phyloP scores from a whole-genome alignment of 2,797 vertebrate genomes.

The Nyctibius grandis region DNA sequence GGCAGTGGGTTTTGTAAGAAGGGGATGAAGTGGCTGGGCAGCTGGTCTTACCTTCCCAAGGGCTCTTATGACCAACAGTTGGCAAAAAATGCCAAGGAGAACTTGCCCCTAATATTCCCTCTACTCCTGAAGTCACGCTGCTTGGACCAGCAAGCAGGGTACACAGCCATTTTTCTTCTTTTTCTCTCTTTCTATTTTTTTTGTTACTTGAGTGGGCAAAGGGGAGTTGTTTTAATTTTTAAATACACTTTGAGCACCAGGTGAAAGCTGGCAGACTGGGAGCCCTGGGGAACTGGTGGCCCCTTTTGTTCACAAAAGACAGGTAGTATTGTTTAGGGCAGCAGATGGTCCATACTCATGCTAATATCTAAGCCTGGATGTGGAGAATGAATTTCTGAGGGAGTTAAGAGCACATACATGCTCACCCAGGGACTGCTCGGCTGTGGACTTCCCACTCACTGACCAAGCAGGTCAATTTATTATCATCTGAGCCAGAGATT shows the following conservation, averaged over 20 bases:
- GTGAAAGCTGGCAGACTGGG: background rate
- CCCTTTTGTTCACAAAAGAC: background rate
- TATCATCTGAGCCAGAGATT: background rate
- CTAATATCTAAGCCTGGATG: background rate
- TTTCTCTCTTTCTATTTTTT: too few relatives aligned
- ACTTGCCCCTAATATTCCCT: background rate
- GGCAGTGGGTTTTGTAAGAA: background rate
- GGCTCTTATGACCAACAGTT: background rate
- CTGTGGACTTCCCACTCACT: background rate
- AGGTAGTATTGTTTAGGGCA: background rate
- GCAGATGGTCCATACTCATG: background rate
- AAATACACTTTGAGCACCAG: background rate
- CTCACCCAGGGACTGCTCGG: background rate
- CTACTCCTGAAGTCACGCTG: background rate
- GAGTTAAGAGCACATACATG: background rate
- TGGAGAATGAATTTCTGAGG: background rate
- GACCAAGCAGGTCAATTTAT: background rate
- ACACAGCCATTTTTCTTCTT: background rate
- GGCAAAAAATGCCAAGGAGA: background rate
- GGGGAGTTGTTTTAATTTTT: background rate
- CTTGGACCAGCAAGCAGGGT: background rate
- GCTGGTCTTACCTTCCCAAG: background rate
- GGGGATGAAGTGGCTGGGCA: background rate
- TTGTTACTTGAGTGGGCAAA: background rate
- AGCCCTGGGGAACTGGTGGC: background rate